A percentile compares a stretch with the other conserved stretches of the same genome.
Evolutionary conservation across 2,113 vertebrate species (phyloP).

Genomic region (Stegastes partitus): DNA sequence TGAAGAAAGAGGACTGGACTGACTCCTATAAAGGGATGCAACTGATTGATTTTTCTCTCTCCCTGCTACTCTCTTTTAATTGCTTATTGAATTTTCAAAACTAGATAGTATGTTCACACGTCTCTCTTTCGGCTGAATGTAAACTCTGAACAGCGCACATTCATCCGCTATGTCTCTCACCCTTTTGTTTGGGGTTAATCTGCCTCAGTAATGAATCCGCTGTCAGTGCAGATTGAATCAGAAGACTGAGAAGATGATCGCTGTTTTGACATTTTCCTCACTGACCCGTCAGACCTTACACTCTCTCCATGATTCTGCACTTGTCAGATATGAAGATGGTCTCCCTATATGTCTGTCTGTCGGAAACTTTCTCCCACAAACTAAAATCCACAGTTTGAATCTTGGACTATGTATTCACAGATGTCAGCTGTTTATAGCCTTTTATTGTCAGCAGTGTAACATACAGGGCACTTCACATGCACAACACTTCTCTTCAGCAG

Average conservation of each 20-base stretch:
- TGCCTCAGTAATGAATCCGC: background rate
- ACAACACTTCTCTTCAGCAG: background rate
- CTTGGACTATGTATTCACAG: conserved; percentile 11
- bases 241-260: background rate
- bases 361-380: background rate
- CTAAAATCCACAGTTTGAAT: conserved; percentile 24
- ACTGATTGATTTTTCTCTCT: too few relatives aligned
- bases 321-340: background rate
- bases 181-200: conserved; percentile 9
- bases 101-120: too few relatives aligned
- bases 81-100: too few relatives aligned
- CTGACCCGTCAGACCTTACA: conserved; percentile 7
- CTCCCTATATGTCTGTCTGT: background rate
- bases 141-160: background rate
- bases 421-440: conserved; percentile 20
- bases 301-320: background rate
- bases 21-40: too few relatives aligned
- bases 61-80: too few relatives aligned
- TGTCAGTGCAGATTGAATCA: background rate
- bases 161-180: background rate
- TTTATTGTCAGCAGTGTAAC: background rate
- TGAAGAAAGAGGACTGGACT: too few relatives aligned
- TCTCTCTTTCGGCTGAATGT: too few relatives aligned
- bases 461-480: background rate
- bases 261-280: conserved; percentile 13